A percentile compares a stretch with the other conserved stretches of the same genome.
Evolutionary conservation across 2,888 invertebrate genomes (phyloP).

Genomic region (Smittia sp.): DNA sequence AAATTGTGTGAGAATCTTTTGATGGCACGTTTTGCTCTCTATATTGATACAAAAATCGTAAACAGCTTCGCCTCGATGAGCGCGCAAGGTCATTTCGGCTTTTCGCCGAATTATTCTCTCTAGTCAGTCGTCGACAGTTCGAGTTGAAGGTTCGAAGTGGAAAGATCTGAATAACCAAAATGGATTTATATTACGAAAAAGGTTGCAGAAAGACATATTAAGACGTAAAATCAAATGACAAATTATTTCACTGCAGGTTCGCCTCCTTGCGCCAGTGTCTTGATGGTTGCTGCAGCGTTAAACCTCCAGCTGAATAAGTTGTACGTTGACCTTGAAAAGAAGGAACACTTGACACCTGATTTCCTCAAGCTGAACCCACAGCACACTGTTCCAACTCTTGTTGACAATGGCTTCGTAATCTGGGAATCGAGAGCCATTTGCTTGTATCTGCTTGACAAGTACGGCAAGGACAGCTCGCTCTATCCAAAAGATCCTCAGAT

Average conservation of each 20-base stretch:
- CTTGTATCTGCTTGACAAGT: slow-evolving; percentile 40
- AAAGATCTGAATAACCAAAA: neutral
- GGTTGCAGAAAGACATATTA: too few relatives aligned
- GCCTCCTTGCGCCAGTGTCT: neutral
- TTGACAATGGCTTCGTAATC: slow-evolving; percentile 33
- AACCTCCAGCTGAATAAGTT: neutral
- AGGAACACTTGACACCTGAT: slow-evolving; percentile 62
- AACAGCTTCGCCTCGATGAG: too few relatives aligned
- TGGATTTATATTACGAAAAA: neutral
- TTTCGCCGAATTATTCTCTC: too few relatives aligned
- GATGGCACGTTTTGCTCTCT: too few relatives aligned
- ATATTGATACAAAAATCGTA: too few relatives aligned
- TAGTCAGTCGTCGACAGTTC: too few relatives aligned
- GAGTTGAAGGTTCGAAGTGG: neutral
- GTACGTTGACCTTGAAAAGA: neutral
- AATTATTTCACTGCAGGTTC: too few relatives aligned
- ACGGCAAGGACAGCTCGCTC: slow-evolving; percentile 59
- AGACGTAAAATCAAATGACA: neutral
- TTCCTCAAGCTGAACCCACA: slow-evolving; percentile 52
- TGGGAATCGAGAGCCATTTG: slow-evolving; percentile 40
- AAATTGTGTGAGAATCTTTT: too few relatives aligned
- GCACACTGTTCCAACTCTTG: slow-evolving; percentile 37
- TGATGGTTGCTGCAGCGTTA: too few relatives aligned
- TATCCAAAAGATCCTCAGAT: slow-evolving; percentile 68
- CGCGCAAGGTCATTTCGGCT: too few relatives aligned